Conservation (phyloP, 2,113 vertebrate species). For the Gavia stellata region DNA sequence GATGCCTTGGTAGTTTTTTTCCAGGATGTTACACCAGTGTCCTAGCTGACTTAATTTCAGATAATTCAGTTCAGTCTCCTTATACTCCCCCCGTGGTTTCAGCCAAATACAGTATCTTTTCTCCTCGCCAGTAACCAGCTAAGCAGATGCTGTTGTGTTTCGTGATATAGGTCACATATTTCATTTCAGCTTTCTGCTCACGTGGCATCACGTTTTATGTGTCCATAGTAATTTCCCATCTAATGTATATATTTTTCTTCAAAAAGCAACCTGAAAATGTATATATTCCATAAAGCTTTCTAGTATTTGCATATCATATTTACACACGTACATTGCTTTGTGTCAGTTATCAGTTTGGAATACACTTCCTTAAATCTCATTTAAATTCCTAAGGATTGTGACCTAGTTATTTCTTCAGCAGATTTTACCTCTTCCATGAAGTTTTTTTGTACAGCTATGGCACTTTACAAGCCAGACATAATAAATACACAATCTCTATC, state of each 20-base stretch:
- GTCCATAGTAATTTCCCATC: not conserved
- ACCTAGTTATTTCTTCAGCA: slow-evolving; percentile 48
- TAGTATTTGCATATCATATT: not conserved
- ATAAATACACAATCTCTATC: not conserved
- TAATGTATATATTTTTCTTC: not conserved
- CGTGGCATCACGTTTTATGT: not conserved
- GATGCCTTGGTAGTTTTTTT: not conserved
- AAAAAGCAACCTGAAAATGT: not conserved
- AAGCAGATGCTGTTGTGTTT: not conserved
- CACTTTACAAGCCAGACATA: not conserved
- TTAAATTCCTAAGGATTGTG: slow-evolving; percentile 3
- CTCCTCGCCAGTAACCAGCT: not conserved
- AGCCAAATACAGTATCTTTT: not conserved
- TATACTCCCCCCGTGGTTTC: not conserved
- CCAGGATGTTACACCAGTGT: not conserved
- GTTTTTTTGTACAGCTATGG: not conserved
- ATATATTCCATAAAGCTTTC: not conserved
- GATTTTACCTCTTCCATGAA: not conserved
- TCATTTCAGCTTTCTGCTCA: not conserved
- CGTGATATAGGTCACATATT: not conserved
- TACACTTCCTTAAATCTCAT: not conserved
- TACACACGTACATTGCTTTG: not conserved
- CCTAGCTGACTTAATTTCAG: not conserved
- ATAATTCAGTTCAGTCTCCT: not conserved
- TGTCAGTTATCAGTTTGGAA: not conserved